Percentiles rank a stretch among this genome's conserved stretches.
These are phyloP conservation scores for Catharus minimus DNA, from an alignment of 2,113 vertebrate species.

Conservation along the genomic window DNA sequence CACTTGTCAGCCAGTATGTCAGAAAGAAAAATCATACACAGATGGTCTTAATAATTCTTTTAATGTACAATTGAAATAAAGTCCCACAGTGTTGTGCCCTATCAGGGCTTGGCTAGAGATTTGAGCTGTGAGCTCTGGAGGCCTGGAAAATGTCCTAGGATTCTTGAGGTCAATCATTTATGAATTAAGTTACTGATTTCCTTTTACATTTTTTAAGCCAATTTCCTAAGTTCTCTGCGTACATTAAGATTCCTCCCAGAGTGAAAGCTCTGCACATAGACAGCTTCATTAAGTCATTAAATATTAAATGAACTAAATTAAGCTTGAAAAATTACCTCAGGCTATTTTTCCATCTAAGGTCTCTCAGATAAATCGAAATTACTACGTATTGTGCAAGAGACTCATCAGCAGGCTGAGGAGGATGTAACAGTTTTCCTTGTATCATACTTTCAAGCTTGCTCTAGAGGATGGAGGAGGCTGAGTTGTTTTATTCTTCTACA, in stretches of 20 bases:
- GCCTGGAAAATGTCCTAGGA: constrained; percentile 52
- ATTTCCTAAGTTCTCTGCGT: constrained; percentile 51
- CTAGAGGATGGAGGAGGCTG: neutral
- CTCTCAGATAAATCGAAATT: constrained; percentile 70
- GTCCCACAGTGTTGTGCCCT: neutral
- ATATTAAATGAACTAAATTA: constrained; percentile 77
- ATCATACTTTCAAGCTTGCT: neutral
- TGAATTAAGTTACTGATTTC: constrained; percentile 63
- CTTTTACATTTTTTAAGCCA: constrained; percentile 59
- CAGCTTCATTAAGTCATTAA: constrained; percentile 71
- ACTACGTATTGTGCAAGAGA: constrained; percentile 27
- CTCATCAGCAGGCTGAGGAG: constrained; percentile 36
- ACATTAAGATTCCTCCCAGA: constrained; percentile 55
- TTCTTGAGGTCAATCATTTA: constrained; percentile 55
- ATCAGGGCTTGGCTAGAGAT: constrained; percentile 4
- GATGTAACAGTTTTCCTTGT: constrained; percentile 7
- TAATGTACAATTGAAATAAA: neutral
- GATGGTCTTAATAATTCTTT: constrained; percentile 40
- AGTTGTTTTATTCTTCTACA: neutral
- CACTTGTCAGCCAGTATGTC: neutral
- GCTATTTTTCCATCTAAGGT: constrained; percentile 64
- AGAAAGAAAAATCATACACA: neutral
- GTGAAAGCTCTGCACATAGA: constrained; percentile 59
- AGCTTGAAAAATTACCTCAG: constrained; percentile 73
- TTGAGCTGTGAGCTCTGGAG: constrained; percentile 26